phyloP scores from a whole-genome alignment of 2,888 invertebrate species.

The Lasioglossum calceatum region DNA sequence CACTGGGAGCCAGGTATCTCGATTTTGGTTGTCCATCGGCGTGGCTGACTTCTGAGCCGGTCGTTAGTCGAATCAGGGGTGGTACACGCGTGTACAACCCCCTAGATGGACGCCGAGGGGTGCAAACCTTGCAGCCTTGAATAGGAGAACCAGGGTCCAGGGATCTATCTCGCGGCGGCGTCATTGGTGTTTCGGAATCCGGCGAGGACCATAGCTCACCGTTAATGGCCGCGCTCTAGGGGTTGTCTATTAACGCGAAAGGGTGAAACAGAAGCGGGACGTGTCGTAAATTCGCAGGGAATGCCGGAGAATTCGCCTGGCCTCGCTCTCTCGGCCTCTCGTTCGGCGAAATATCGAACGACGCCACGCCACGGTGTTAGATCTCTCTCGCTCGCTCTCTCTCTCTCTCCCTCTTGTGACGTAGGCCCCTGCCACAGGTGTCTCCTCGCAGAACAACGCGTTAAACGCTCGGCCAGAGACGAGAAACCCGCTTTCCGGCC shows the following conservation, averaged over 20 bases:
- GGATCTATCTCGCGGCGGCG: conserved; percentile 9
- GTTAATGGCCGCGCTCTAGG: conserved; percentile 15
- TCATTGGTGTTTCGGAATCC: conserved; percentile 24
- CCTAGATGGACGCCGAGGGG: not conserved
- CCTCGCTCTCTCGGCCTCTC: conserved; percentile 27
- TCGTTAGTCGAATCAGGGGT: not conserved
- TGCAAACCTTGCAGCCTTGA: conserved; percentile 9
- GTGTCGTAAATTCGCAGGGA: conserved; percentile 34
- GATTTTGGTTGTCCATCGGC: not conserved
- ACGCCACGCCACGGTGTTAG: conserved; percentile 3
- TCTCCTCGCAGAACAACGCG: conserved; percentile 45
- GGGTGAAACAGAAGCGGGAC: conserved; percentile 8
- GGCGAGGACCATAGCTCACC: conserved; percentile 19
- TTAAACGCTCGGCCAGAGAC: conserved; percentile 34
- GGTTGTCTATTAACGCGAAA: conserved; percentile 30
- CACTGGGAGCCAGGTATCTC: not conserved
- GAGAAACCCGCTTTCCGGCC: conserved; percentile 27
- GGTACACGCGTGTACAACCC: not conserved
- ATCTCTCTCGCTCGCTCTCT: not conserved
- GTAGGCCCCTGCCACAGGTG: conserved; percentile 56
- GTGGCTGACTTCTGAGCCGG: not conserved
- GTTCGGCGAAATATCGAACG: conserved; percentile 44
- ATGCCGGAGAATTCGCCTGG: conserved; percentile 38
- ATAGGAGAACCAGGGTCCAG: not conserved
- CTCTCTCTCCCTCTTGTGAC: conserved; percentile 37